These are phyloP conservation scores for Emesis furor DNA, from an alignment of 2,888 invertebrate genomes.

Conservation along the genomic window DNA sequence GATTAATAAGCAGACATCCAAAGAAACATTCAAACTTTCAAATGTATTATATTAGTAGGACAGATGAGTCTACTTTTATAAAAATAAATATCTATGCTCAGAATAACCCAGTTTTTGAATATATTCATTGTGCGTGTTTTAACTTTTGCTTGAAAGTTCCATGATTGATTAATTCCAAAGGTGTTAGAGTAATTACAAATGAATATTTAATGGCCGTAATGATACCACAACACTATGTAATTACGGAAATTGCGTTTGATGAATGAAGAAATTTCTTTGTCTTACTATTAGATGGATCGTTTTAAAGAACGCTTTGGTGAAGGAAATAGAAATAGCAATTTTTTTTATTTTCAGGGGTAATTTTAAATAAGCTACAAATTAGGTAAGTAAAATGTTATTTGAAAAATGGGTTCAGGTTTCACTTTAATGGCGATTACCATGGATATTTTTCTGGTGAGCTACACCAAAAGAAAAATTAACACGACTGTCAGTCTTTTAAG, in stretches of 20 bases:
- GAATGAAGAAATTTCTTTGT: neutral
- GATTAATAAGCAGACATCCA: no score
- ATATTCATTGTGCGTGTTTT: neutral
- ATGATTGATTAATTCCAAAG: neutral
- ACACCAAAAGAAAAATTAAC: no score
- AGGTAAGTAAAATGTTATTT: no score
- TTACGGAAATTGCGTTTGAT: neutral
- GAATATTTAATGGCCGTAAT: neutral
- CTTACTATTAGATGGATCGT: neutral
- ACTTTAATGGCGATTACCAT: no score
- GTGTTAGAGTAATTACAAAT: neutral
- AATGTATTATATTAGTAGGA: no score
- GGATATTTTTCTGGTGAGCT: no score
- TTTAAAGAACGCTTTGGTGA: neutral
- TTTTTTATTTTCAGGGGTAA: no score
- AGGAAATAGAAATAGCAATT: no score
- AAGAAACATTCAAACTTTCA: no score
- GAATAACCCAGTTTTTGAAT: neutral
- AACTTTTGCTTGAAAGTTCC: neutral
- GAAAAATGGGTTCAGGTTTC: no score
- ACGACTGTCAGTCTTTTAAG: no score
- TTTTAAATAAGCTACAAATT: no score
- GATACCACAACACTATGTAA: neutral
- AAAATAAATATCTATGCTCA: neutral
- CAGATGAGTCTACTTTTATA: neutral